Evolutionary conservation across 1,140 invertebrate species (phyloP).

Genomic region (Atta colombica): DNA sequence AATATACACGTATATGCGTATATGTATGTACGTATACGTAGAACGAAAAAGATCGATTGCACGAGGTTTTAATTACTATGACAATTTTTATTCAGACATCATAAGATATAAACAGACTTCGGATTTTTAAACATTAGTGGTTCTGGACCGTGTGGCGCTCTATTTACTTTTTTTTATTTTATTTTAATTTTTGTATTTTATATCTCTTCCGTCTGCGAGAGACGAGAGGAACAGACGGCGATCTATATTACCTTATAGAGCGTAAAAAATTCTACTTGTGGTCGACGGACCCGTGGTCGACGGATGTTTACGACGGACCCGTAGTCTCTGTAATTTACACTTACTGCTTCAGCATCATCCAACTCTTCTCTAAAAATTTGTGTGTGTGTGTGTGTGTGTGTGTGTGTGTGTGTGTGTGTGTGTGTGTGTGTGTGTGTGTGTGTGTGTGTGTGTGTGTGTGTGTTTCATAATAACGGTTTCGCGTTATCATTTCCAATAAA

Average conservation of each 20-base stretch:
- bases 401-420: background rate
- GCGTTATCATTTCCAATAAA: conserved; percentile 12
- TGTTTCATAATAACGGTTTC: conserved; percentile 16
- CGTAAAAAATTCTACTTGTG: conserved; percentile 62
- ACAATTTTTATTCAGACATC: conserved; percentile 65
- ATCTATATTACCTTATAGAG: conserved; percentile 50
- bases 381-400: background rate
- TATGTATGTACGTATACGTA: background rate
- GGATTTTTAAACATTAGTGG: conserved; percentile 63
- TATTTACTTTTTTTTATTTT: conserved; percentile 40
- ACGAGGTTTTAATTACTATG: conserved; percentile 57
- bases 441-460: too few relatives aligned
- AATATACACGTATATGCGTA: background rate
- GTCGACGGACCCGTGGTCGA: conserved; percentile 47
- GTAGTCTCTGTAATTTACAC: conserved; percentile 55
- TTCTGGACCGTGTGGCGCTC: conserved; percentile 59
- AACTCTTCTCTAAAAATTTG: conserved; percentile 49
- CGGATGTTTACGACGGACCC: conserved; percentile 49
- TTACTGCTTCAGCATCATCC: conserved; percentile 30
- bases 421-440: too few relatives aligned
- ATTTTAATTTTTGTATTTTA: conserved; percentile 27
- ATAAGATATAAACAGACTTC: conserved; percentile 65
- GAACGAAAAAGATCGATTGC: conserved; percentile 59
- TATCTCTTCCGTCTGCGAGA: conserved; percentile 28
- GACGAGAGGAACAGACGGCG: conserved; percentile 45